Percentiles rank a stretch among this genome's conserved stretches.
Conservation (phyloP, 1,140 invertebrate species). For the Drosophila jambulina region DNA sequence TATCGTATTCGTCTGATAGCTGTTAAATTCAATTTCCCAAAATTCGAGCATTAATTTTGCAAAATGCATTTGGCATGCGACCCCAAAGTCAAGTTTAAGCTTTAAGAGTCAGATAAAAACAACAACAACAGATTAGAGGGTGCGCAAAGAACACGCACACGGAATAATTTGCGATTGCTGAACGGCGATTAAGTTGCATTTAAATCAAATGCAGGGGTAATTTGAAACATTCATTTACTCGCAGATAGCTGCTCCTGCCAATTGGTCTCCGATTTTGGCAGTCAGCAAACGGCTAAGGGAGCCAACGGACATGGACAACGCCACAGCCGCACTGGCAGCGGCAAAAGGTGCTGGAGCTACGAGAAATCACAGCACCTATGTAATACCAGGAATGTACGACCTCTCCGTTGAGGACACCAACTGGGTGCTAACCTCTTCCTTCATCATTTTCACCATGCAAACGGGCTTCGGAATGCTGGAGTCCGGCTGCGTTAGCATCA, state of each 20-base stretch:
- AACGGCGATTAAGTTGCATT: slow-evolving; percentile 56
- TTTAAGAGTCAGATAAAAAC: slow-evolving; percentile 10
- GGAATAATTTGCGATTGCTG: slow-evolving; percentile 59
- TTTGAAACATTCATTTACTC: slow-evolving; percentile 47
- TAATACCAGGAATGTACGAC: slow-evolving; percentile 85
- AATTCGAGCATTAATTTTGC: slow-evolving; percentile 63
- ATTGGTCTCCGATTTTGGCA: slow-evolving; percentile 18
- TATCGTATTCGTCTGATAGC: slow-evolving; percentile 5
- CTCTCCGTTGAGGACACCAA: slow-evolving; percentile 93
- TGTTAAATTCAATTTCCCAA: slow-evolving; percentile 65
- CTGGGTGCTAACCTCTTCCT: slow-evolving; percentile 96
- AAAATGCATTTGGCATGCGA: slow-evolving; percentile 61
- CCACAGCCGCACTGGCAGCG: slow-evolving; percentile 52
- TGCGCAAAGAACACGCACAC: slow-evolving; percentile 65
- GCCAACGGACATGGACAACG: slow-evolving; percentile 51
- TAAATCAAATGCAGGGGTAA: slow-evolving; percentile 60
- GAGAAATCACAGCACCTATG: slow-evolving; percentile 80
- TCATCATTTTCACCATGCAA: slow-evolving; percentile 99
- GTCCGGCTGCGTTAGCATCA: slow-evolving; percentile 95
- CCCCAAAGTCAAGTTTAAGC: slow-evolving; percentile 50
- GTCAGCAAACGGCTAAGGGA: slow-evolving; percentile 10
- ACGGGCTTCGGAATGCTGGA: slow-evolving; percentile 97
- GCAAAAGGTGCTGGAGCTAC: slow-evolving; percentile 38
- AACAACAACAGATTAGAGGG: slow-evolving; percentile 34
- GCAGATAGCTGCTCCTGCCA: slow-evolving; percentile 2